A percentile compares a stretch with the other conserved stretches of the same genome.
Evolutionary conservation across 2,888 invertebrate genomes (phyloP).

Genomic region (Trichopoda pennipes): DNA sequence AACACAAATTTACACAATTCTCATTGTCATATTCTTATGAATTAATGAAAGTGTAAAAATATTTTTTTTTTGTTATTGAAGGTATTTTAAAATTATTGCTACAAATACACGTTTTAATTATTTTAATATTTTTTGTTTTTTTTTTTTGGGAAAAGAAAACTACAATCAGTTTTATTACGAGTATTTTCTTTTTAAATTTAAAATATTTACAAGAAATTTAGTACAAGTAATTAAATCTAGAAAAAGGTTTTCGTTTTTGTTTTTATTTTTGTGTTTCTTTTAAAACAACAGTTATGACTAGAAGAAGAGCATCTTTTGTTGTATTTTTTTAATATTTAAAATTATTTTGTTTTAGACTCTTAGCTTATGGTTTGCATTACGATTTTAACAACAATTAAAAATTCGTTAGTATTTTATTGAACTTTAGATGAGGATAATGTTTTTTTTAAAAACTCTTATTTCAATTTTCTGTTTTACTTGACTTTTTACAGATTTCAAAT

Average conservation of each 20-base stretch:
- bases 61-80: conserved; percentile 10
- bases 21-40: conserved; percentile 5
- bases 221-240: conserved; percentile 60
- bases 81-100: conserved; percentile 66
- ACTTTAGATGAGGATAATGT: conserved; percentile 61
- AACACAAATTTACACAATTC: conserved; percentile 50
- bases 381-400: conserved; percentile 68
- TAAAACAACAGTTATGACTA: conserved; percentile 67
- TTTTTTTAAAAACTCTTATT: not conserved
- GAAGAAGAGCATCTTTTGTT: conserved; percentile 63
- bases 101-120: conserved; percentile 69
- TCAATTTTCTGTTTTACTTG: not conserved
- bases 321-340: conserved; percentile 7
- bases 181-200: not conserved
- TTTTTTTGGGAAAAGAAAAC: conserved; percentile 9
- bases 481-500: conserved; percentile 1
- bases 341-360: conserved; percentile 10
- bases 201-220: conserved; percentile 55
- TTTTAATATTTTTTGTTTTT: no score
- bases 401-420: conserved; percentile 67
- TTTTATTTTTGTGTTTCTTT: conserved; percentile 45
- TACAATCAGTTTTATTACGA: conserved; percentile 26
- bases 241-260: conserved; percentile 8
- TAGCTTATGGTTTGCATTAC: conserved; percentile 37
- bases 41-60: conserved; percentile 35